Evolutionary conservation across 2,113 vertebrate species (phyloP).

Genomic region (Hypocryptadius cinnamomeus): DNA sequence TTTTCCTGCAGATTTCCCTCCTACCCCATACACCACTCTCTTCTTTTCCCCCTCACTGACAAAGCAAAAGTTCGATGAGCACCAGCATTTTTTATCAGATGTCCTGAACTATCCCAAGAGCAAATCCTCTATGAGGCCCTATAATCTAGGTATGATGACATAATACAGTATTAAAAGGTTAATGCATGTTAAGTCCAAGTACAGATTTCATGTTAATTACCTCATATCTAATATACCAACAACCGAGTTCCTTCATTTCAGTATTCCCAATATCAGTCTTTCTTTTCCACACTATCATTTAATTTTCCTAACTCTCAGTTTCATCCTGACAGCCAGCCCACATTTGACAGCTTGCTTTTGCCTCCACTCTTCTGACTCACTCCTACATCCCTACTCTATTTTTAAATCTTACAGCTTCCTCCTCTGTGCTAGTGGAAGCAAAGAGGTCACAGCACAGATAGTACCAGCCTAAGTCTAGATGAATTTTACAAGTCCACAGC

Average conservation of each 20-base stretch:
- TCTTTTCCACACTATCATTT: neutral
- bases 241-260: neutral
- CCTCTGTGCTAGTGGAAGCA: neutral
- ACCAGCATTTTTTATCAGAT: neutral
- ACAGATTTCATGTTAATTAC: neutral
- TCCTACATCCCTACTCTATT: constrained; percentile 5
- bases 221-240: neutral
- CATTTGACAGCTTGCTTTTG: constrained; percentile 38
- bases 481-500: neutral
- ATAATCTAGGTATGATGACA: neutral
- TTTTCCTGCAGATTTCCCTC: neutral
- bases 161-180: constrained; percentile 6
- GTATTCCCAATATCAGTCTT: neutral
- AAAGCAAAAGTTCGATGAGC: neutral
- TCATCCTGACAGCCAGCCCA: constrained; percentile 29
- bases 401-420: constrained; percentile 15
- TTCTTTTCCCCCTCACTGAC: neutral
- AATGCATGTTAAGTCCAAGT: neutral
- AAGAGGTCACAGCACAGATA: neutral
- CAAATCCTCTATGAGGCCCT: neutral
- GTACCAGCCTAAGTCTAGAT: neutral
- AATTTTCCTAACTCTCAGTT: constrained; percentile 14
- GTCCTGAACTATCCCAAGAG: neutral
- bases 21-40: neutral
- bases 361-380: constrained; percentile 32